Conservation (phyloP, 2,888 invertebrate genomes). For the Sturmia bella region DNA sequence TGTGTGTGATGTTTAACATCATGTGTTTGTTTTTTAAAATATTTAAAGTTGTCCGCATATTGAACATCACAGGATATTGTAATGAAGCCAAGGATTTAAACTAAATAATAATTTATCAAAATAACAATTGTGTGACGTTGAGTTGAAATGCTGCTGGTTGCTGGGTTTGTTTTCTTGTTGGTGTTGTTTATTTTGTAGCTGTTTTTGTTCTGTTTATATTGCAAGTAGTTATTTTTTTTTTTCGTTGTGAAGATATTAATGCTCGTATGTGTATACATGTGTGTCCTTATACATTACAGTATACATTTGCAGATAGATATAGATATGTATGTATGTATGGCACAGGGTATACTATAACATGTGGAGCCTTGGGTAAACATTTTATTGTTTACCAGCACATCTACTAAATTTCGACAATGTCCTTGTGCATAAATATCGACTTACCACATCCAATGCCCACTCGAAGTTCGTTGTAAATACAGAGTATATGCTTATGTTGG, state of each 20-base stretch:
- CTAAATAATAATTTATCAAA: conserved; percentile 70
- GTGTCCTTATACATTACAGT: no score
- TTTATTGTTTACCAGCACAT: conserved; percentile 53
- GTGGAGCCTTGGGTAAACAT: conserved; percentile 46
- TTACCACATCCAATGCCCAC: conserved; percentile 59
- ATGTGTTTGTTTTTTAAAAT: conserved; percentile 19
- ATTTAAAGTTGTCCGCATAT: conserved; percentile 57
- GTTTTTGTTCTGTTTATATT: conserved; percentile 14
- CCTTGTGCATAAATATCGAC: conserved; percentile 69
- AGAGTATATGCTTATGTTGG: neutral
- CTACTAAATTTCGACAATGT: conserved; percentile 61
- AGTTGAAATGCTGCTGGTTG: conserved; percentile 57
- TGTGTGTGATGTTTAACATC: neutral
- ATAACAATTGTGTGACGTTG: conserved; percentile 64
- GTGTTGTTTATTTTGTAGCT: neutral
- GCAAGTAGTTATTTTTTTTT: conserved; percentile 31
- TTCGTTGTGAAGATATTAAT: neutral
- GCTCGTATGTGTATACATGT: no score
- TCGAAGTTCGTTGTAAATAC: neutral
- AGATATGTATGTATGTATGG: no score
- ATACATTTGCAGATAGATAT: neutral
- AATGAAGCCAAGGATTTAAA: conserved; percentile 65
- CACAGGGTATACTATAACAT: conserved; percentile 1
- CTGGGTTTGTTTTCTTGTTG: conserved; percentile 9
- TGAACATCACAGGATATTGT: conserved; percentile 57